These are phyloP conservation scores for Ammospiza caudacuta DNA, from an alignment of 2,113 vertebrate genomes.

Conservation along the genomic window DNA sequence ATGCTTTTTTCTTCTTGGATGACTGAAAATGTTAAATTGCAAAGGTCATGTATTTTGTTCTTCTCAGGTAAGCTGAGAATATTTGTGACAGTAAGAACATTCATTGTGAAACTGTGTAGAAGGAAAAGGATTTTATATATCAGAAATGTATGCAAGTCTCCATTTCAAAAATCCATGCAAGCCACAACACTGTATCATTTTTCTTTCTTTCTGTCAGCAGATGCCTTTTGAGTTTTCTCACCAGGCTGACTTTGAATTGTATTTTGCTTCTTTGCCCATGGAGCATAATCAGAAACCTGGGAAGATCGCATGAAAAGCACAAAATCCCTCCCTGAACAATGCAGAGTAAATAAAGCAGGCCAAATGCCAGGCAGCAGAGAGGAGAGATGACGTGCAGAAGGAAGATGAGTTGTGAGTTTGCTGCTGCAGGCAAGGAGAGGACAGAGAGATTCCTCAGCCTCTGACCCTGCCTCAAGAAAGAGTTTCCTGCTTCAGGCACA, in stretches of 20 bases:
- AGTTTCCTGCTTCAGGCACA: fast-evolving
- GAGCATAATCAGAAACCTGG: constrained; percentile 29
- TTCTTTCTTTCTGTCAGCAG: constrained; percentile 21
- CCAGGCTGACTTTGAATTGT: constrained; percentile 18
- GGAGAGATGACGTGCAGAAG: not conserved
- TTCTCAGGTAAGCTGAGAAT: constrained; percentile 21
- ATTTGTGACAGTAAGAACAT: not conserved
- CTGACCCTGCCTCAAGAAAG: not conserved
- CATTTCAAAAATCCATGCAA: constrained; percentile 25
- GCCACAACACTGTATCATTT: not conserved
- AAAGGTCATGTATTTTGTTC: not conserved
- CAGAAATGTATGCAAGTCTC: not conserved
- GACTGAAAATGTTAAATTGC: not conserved
- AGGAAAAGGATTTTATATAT: not conserved
- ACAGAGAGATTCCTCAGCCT: not conserved
- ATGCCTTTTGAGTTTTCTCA: constrained; percentile 34
- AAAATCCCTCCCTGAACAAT: not conserved
- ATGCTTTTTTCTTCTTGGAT: not conserved
- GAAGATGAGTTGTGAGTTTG: not conserved
- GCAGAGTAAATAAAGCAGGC: not conserved
- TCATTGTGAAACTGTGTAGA: not conserved
- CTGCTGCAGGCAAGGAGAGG: not conserved
- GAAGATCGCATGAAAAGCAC: not conserved
- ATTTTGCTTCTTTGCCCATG: constrained; percentile 2
- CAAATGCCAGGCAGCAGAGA: not conserved